Percentiles rank a stretch among this genome's conserved stretches.
Conservation (phyloP, 2,113 vertebrate species). For the Salvator merianae region DNA sequence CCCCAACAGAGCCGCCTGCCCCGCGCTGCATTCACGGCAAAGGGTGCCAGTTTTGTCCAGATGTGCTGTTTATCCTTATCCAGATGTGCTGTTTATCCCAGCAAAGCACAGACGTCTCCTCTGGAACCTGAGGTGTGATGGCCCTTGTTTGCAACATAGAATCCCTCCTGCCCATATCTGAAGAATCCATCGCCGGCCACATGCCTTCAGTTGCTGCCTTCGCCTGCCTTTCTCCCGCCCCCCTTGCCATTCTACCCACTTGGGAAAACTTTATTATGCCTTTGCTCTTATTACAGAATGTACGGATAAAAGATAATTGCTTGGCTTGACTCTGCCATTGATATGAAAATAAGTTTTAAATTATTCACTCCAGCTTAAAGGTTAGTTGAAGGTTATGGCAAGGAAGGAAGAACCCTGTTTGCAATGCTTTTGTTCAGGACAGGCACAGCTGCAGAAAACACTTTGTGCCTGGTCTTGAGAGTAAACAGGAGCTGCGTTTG, state of each 20-base stretch:
- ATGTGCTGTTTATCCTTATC: constrained; percentile 84
- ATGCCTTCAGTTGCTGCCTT: constrained; percentile 83
- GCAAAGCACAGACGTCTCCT: constrained; percentile 74
- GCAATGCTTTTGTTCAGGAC: constrained; percentile 79
- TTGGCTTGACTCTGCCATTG: constrained; percentile 90
- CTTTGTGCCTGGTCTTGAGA: too few species aligned
- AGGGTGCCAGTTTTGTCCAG: constrained; percentile 79
- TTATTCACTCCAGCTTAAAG: constrained; percentile 87
- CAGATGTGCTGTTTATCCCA: too few species aligned
- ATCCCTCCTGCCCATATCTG: constrained; percentile 86
- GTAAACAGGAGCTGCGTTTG: too few species aligned
- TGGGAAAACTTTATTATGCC: constrained; percentile 94
- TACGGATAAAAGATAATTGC: constrained; percentile 99
- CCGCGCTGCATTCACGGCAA: too few species aligned
- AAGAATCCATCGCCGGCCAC: constrained; percentile 90
- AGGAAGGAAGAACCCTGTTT: constrained; percentile 73
- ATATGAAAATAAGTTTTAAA: constrained; percentile 88
- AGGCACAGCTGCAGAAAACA: constrained; percentile 78
- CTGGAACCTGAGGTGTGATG: background rate
- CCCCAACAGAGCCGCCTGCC: constrained; percentile 40
- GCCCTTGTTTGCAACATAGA: constrained; percentile 46
- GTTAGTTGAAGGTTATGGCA: constrained; percentile 86
- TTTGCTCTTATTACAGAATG: constrained; percentile 87
- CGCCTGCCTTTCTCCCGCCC: constrained; percentile 64
- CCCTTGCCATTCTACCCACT: constrained; percentile 74